Base-by-base conservation (phyloP, 2,888 invertebrate genomes). In the Cantharis rufa region DNA sequence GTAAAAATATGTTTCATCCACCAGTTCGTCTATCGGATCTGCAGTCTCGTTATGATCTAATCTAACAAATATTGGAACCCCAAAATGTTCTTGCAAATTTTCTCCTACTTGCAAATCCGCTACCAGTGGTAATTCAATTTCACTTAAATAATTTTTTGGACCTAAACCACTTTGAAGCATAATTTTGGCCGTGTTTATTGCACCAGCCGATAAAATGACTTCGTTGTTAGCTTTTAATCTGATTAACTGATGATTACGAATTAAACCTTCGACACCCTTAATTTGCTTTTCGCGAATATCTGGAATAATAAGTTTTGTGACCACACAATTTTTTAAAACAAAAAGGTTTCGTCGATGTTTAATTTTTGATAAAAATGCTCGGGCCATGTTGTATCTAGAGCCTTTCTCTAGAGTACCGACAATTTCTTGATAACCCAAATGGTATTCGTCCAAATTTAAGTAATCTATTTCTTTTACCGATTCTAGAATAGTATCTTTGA, bases 401-500 rank as follows among this genome's bases (percentile, higher is more conserved):
- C 88, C 78, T 86, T 87, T 83, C 84, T 86, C 75, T 86, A 88
- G 76, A 13, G 79, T 76, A 4, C 78, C 81, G 4, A 80, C 73
- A 4, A 78, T 75, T 1, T 83, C 79, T n/a, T 76, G 80, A 63
- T 82, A 82, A n/a, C 83, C 83, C 10, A 84, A 32, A 15, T 79
- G 71, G 16, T 79, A 66, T 18, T 64, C 18, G 84, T 87, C 80
- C 84, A 93, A 86, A 71, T 94, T 92, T 71, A 94, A 93, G 87
- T 95, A 95, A 48, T 95, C 95, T 92, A 94, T 93, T 86, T 95
- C 94, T 84, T 94, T 92, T 18, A 94, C 96, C 0, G 95, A 95
- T 88, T 95, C 93, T 0, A 76, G 72, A 16, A 84, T 71, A 10
- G 81, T 10, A 9, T 78, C 24, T 69, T 81, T 83, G 9, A 80